Conservation (phyloP, 2,797 vertebrate genomes). For the Decapterus maruadsi region DNA sequence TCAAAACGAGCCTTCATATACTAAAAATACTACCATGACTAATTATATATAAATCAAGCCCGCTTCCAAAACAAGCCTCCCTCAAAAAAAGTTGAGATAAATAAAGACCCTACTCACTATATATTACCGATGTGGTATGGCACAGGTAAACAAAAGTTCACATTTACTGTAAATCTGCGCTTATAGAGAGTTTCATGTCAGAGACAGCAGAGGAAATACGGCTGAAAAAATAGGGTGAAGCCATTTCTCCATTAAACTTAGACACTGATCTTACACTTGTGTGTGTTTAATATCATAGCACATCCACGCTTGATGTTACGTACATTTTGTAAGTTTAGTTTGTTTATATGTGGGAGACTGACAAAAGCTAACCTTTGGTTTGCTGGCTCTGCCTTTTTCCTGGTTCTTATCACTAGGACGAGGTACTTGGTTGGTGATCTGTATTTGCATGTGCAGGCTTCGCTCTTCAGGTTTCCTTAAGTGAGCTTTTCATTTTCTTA, state of each 20-base stretch:
- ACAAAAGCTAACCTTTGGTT: slow-evolving; percentile 68
- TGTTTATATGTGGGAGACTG: slow-evolving; percentile 25
- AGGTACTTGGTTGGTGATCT: slow-evolving; percentile 12
- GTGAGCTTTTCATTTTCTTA: neutral
- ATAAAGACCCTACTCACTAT: too few relatives aligned
- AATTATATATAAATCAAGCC: neutral
- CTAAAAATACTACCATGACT: neutral
- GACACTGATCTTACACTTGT: neutral
- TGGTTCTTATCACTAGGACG: slow-evolving; percentile 61
- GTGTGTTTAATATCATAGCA: slow-evolving; percentile 24
- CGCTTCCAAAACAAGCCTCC: neutral
- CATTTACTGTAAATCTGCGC: neutral
- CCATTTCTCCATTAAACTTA: neutral
- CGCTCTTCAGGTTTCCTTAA: neutral
- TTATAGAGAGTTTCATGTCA: neutral
- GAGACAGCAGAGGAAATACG: neutral
- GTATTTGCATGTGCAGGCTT: slow-evolving; percentile 24
- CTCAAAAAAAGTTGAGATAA: neutral
- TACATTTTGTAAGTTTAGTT: slow-evolving; percentile 5
- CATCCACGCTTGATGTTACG: neutral
- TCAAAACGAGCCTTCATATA: neutral
- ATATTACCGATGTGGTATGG: neutral
- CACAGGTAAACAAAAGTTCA: neutral
- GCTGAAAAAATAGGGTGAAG: neutral
- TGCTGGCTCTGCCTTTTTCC: slow-evolving; percentile 37